Conservation (phyloP, 2,888 invertebrate genomes). For the Phlogophora meticulosa region DNA sequence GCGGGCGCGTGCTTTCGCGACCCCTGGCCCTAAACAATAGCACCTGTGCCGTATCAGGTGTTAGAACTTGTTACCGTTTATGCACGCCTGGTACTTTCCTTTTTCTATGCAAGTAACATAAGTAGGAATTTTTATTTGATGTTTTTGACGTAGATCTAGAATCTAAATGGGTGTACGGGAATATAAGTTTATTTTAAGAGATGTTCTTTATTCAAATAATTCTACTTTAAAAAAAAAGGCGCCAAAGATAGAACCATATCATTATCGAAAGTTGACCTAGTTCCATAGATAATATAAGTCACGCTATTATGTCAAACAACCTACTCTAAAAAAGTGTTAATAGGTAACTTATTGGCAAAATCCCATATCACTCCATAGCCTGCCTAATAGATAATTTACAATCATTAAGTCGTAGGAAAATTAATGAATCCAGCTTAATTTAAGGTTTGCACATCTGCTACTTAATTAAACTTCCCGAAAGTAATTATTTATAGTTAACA, state of each 20-base stretch:
- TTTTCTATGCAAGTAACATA: constrained; percentile 29
- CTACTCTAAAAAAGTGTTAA: neutral
- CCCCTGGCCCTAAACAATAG: constrained; percentile 65
- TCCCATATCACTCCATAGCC: neutral
- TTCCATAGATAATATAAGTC: neutral
- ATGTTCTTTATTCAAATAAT: too few relatives aligned
- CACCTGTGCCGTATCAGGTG: constrained; percentile 69
- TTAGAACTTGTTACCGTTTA: constrained; percentile 58
- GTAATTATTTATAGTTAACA: constrained; percentile 66
- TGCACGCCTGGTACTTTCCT: constrained; percentile 53
- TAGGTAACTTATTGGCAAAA: neutral
- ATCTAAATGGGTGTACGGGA: neutral
- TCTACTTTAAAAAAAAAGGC: too few relatives aligned
- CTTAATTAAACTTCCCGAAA: constrained; percentile 45
- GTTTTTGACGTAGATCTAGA: neutral
- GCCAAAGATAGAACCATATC: too few relatives aligned
- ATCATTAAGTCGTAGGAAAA: constrained; percentile 32
- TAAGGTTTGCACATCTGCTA: constrained; percentile 55
- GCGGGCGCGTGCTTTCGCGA: constrained; percentile 71
- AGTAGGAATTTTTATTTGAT: constrained; percentile 18
- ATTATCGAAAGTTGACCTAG: too few relatives aligned
- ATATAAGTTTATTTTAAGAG: neutral
- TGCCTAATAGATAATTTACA: constrained; percentile 23
- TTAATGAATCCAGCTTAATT: constrained; percentile 23
- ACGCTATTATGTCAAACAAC: too few relatives aligned